Base-by-base conservation (phyloP, 2,888 invertebrate species). In the Patella ulyssiponensis region DNA sequence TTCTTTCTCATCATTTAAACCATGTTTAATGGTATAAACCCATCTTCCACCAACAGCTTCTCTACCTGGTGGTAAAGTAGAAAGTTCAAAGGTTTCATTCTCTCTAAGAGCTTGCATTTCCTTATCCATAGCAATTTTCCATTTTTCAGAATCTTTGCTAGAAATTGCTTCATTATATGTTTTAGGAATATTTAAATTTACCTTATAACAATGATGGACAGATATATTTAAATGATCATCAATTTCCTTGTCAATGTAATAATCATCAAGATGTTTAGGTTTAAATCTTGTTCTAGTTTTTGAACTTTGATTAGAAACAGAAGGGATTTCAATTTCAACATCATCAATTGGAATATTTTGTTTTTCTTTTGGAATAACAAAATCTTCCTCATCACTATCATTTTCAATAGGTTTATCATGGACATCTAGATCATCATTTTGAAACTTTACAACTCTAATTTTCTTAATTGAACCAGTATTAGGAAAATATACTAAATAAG, bases 401-500 rank as follows among this genome's bases (percentile, higher is more conserved):
- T 64, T 64, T 20, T 64, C 17, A 20, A n/a, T 20, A 64, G 64
- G 64, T 64, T 64, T 64, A 20, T 20, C n/a, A 64, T 11, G n/a
- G n/a, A 64, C n/a, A 64, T 64, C 64, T 20, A 20, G 20, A 64
- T 64, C 20, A 20, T 64, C 11, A 64, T 20, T 64, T 11, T 64
- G 64, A 56, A 79, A 77, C 71, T 77, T 75, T n/a, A 77, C 76
- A 23, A 54, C n/a, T 69, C 79, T 74, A 33, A 64, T 51, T 53
- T 77, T 74, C 69, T 33, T 74, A 15, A 79, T 76, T 74, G 73
- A 64, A 27, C 64, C 70, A 64, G 76, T 79, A 27, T 79, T 71
- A 58, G 77, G 79, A 70, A 73, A 77, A 52, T 79, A 79, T 33
- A 79, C 71, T 51, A 79, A 70, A 75, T 77, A 79, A 7, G 79